Base-by-base conservation (phyloP, 2,797 vertebrate genomes). In the Phoebastria nigripes region DNA sequence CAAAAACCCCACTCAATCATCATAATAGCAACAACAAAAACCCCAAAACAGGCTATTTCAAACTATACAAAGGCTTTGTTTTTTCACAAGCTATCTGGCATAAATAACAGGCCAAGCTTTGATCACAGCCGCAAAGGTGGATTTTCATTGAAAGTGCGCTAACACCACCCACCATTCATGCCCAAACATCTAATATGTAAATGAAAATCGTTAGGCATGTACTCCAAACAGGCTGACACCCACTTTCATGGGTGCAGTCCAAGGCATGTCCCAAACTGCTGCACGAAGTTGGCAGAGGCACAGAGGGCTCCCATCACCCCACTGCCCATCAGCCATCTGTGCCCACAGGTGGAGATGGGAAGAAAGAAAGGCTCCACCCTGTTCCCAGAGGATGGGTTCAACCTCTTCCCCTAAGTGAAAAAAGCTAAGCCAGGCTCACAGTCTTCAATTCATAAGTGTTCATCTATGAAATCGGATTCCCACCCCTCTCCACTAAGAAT, bases 391-490 rank as follows among this genome's bases (percentile, higher is more conserved):
- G 62, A 85, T 37, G 87, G 31, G 21, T 41, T 87, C 83, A 90
- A 86, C 87, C 85, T 96, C 82, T 93, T 91, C 87, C 88, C 92
- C 87, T 77, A 56, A 90, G 87, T 78, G 89, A 73, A 94, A 91
- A 90, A 82, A 93, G 90, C 85, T 54, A 77, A 91, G 87, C 87
- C 94, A 86, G 67, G 76, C 95, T 90, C 91, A 55, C 82, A 80
- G 70, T 65, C 94, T 85, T 92, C 96, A 94, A 91, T 97, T 96
- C 94, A 96, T 86, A 88, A 95, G 95, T 94, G 93, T 88, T 96
- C 96, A 96, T 96, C 95, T 97, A 97, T 96, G 96, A 96, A 97
- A 97, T 97, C 62, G 2, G 91, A 95, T 97, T 96, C 96, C 96
- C 96, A 94, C 93, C 96, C 94, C 95, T 94, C 96, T 97, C 92